A percentile compares a stretch with the other conserved stretches of the same genome.
These are phyloP conservation scores for Microplitis deprimator DNA, from an alignment of 2,888 invertebrate species.

Conservation along the genomic window DNA sequence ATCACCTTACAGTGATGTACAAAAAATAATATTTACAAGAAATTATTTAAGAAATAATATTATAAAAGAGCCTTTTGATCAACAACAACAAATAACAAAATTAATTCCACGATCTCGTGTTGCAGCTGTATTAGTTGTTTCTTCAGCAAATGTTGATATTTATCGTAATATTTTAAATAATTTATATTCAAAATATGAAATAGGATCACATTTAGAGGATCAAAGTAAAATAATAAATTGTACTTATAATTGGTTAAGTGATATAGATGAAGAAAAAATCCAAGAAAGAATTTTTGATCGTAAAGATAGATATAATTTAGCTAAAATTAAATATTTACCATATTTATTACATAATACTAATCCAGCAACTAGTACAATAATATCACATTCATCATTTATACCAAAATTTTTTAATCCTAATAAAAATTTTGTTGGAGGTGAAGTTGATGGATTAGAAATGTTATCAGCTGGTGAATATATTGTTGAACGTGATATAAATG, in stretches of 20 bases:
- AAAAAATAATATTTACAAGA: conserved; percentile 86
- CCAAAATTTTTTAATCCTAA: conserved; percentile 83
- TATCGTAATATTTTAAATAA: conserved; percentile 94
- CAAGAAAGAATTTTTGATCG: conserved; percentile 84
- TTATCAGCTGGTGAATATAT: conserved; percentile 88
- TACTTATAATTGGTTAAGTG: conserved; percentile 94
- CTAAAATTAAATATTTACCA: conserved; percentile 92
- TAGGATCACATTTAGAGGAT: conserved; percentile 95
- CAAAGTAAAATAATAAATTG: conserved; percentile 95
- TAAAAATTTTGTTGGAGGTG: conserved; percentile 86
- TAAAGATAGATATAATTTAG: conserved; percentile 94
- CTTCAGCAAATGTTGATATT: conserved; percentile 90
- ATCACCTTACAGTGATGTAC: conserved; percentile 88
- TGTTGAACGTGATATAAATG: conserved; percentile 94
- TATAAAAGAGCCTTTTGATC: conserved; percentile 88
- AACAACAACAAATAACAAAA: conserved; percentile 72
- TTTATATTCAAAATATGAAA: conserved; percentile 91
- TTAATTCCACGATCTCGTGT: conserved; percentile 92
- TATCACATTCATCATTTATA: conserved; percentile 83
- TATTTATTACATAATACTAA: conserved; percentile 92
- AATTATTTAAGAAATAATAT: conserved; percentile 91
- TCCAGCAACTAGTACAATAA: conserved; percentile 87
- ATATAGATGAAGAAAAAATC: conserved; percentile 80
- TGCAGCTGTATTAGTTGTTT: conserved; percentile 92
- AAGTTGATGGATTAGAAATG: conserved; percentile 91